Base-by-base conservation (phyloP, 2,113 vertebrate genomes). In the Cervus canadensis region DNA sequence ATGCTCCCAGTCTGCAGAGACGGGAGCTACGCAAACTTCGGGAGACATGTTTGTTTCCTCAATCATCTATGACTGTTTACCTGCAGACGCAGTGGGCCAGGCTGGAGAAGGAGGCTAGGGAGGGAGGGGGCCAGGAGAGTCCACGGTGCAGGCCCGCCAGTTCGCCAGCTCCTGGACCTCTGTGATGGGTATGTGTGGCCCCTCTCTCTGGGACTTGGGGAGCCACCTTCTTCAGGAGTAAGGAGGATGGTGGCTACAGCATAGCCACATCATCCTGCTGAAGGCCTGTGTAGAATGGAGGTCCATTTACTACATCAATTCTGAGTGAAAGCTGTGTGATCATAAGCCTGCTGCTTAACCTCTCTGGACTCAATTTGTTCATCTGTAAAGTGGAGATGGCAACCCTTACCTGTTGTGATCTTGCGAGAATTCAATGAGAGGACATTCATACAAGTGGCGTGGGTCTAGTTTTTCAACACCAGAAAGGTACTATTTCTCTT, bases 381-480 rank as follows among this genome's bases (percentile, higher is more conserved):
- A 67, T 60, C 8, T 48, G 40, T 28, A 12, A 71, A 62, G 45
- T 54, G 30, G 54, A 64, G 57, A 16, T 3, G 3, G 11, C 19
- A 79, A 26, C 2, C 1, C 45, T 78, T 36, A 33, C 16, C 30
- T 84, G 23, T 28, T 1, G 7, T 36, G 6, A 50, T 74, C 56
- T 90, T 11, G 5, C 5, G 21, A 93, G 33, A 84, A 54, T 60
- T 52, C 45, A 78, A 26, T 26, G 19, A 92, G 26, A 84, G n/a
- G 21, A 89, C 2, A 14, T 1, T 23, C 12, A 3, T 48, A 15
- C 15, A 8, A 28, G 67, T 11, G 56, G 21, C 0, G 0, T 16
- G 28, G 21, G 57, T 26, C 50, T n/a, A 57, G 5, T 30, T 7
- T 86, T 25, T 26, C 6, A 12, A 94, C 17, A 71, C 85, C 6